A percentile compares a stretch with the other conserved stretches of the same genome.
Conservation (phyloP, 2,888 invertebrate species). For the Drosophila longiperda region DNA sequence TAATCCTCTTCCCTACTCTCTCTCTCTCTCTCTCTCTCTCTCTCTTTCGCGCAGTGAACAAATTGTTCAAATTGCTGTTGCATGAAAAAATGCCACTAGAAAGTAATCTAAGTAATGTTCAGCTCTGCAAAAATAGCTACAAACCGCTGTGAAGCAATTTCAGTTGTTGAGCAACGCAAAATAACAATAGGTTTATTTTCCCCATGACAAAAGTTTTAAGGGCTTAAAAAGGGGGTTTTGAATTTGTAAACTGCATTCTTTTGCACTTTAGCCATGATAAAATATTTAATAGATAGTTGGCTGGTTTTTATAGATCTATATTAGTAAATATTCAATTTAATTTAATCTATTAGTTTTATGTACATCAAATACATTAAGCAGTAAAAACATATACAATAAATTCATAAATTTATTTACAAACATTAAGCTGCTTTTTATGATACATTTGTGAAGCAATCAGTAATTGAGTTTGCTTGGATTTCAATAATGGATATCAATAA, state of each 20-base stretch:
- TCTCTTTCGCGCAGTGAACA: background rate
- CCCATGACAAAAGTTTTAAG: background rate
- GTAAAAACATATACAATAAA: background rate
- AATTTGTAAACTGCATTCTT: background rate
- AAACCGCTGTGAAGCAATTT: background rate
- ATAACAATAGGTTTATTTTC: background rate
- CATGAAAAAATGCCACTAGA: constrained; percentile 16
- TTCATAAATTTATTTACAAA: background rate
- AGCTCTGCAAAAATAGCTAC: constrained; percentile 1
- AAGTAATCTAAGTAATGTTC: constrained; percentile 14
- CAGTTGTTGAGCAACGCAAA: background rate
- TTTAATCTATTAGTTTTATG: background rate
- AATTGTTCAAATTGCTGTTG: constrained; percentile 1
- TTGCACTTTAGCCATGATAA: background rate
- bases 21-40: background rate
- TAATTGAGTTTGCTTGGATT: constrained; percentile 3
- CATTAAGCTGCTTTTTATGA: constrained; percentile 6
- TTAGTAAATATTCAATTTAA: background rate
- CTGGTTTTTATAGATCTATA: background rate
- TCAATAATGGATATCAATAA: background rate
- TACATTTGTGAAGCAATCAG: background rate
- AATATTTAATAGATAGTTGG: background rate
- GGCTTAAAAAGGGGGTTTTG: background rate
- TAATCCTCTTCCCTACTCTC: background rate
- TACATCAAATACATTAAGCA: background rate